Base-by-base conservation (phyloP, 1,140 invertebrate species). In the Aphaenogaster floridana region DNA sequence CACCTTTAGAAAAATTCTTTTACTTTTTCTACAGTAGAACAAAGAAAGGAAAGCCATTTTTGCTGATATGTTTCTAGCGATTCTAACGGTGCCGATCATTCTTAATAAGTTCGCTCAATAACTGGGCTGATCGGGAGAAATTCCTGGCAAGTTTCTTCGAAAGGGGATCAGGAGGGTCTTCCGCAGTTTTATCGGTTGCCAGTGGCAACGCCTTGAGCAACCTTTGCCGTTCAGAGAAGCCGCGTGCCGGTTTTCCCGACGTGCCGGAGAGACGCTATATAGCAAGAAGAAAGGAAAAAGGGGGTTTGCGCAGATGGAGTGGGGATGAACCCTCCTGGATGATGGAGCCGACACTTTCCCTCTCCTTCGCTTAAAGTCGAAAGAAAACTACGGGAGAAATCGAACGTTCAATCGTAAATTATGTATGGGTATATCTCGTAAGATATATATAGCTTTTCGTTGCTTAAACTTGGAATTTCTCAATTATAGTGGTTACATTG, bases 81-180 rank as follows among this genome's bases (percentile, higher is more conserved):
- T 61, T 74, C 4, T 50, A 28, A 76, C 13, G 13, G 34, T 74
- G n/a, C 0, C 61, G n/a, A 74, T 86, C 15, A 36, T 59, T 64
- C 68, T 77, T 87, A 89, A 89, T 89, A 88, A 86, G 86, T 87
- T 87, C 9, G 72, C 17, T 71, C 81, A 90, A 77, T 88, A 86
- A 88, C 78, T 66, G 57, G 83, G 57, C 72, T 81, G 91, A 92
- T 69, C 66, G 69, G 71, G 34, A 72, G 68, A 79, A 91, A 91
- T 91, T 91, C 76, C 61, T 81, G 21, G 39, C 57, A 83, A 89
- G 78, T 91, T 90, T 88, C 90, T 66, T 64, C 69, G 87, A 84
- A 91, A 92, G 80, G 80, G 86, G 86, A 92, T 91, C 89, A 84
- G 76, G 88, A 92, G 88, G 89, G 86, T 92, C 86, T 79, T 91